Evolutionary conservation across 30 jellyfish, hydroid and myxozoan species (phyloP), one percentile per base, ranked within the genome.

Genomic region (Cassiopea xamachana): DNA sequence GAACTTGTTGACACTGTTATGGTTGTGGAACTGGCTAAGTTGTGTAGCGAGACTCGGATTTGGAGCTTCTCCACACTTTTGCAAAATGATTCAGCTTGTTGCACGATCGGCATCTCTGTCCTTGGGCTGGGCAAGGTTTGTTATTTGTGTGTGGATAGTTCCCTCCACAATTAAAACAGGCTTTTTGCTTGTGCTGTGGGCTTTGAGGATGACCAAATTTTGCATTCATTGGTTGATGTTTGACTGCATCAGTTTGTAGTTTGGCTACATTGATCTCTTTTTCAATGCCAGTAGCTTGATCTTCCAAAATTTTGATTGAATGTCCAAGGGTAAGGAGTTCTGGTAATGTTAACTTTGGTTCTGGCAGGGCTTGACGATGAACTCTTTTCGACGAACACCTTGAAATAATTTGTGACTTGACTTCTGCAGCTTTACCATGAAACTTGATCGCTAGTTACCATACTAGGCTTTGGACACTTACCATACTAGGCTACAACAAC

Each of bases 291-390:
- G 51, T 49, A 18, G 88, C 84, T 79, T 79, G 88, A 45, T 73
- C 47, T 46, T 60, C 60, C 9, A 81, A 46, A 45, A 51, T 18
- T 39, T 79, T 81, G 51, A 79, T 48, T 15, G 88, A 46, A 18
- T 81, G 46, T 48, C 88, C 88, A 79, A 79, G 48, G 48, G 55
- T 81, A 79, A 79, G 77, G 45, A 79, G 55, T 18, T 79, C 88
- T 17, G 44, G 60, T 45, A 79, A 27, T 43, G 79, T 79, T 45
- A 79, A 17, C 19, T 18, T 49, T 15, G 88, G 77, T 50, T 49
- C 88, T 48, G 84, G 55, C 45, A 79, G 60, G 45, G 60, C 27
- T 44, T 51, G 55, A 44, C 88, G 55, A 15, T 48, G 50, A 14
- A 79, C 46, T 18, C 68, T 19, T 43, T 51, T 51, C 46, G 88